Evolutionary conservation across 2,113 vertebrate species (phyloP), one percentile per base, ranked within the genome.

Genomic region (Shinisaurus crocodilurus): DNA sequence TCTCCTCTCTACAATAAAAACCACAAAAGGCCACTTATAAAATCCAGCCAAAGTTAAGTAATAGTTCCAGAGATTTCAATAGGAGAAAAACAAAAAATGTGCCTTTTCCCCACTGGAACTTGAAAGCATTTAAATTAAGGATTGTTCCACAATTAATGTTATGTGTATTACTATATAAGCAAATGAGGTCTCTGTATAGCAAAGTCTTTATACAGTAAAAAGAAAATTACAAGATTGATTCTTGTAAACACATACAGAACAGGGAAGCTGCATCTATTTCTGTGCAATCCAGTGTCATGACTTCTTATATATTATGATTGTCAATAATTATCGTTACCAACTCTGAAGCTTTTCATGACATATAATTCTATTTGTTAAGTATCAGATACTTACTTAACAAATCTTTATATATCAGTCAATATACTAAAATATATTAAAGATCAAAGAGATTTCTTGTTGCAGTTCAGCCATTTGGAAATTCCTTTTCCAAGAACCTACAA

Each of bases 401-500:
- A 82, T 60, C 15, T 60, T 23, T 16, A 29, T 43, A 67, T 27
- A 32, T 45, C 18, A 69, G 40, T 85, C 3, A 69, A 16, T 69
- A 45, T 45, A 15, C 5, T 20, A 2, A 1, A 60, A 2, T 57
- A n/a, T 18, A 37, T 18, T 50, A 3, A 57, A 50, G 37, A n/a
- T 82, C 6, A 67, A 75, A 37, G 32, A n/a, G 43, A 82, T 57
- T 57, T 82, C 50, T 69, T 81, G 12, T 54, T 25, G 5, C 20
- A 5, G 3, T 1, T 0, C 0, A 0, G 20, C 29, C 0, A 65
- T 3, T 3, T 3, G 0, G 18, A 89, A 1, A 0, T 72, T 72
- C 48, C 6, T 63, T 18, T n/a, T n/a, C 67, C 48, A 82, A 74
- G 15, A 32, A 57, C 40, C 13, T 45, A n/a, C 25, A 88, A 23